Conservation (phyloP, 2,888 invertebrate genomes). For the Folsomia candida region DNA sequence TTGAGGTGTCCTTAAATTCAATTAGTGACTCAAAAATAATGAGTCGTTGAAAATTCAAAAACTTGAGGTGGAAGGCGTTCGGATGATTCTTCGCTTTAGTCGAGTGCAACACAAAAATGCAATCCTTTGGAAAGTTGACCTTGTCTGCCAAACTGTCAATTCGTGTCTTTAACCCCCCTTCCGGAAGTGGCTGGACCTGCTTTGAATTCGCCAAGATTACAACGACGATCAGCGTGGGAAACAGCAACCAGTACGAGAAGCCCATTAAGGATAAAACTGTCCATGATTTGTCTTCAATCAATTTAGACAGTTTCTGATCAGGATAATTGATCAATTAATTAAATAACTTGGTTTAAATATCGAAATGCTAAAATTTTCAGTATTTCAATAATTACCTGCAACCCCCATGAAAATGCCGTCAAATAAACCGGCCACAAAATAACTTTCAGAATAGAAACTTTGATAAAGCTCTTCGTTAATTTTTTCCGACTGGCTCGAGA, state of each 20-base stretch:
- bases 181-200: not conserved
- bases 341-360: not conserved
- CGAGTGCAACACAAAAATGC: not conserved
- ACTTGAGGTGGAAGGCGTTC: slow-evolving; percentile 22
- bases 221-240: not conserved
- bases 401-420: not conserved
- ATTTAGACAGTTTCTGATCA: not conserved
- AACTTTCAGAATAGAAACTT: not conserved
- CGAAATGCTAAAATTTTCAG: not conserved
- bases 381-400: not conserved
- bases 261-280: not conserved
- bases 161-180: not conserved
- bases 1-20: too few species aligned
- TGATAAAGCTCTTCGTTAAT: not conserved
- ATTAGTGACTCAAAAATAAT: slow-evolving; percentile 5
- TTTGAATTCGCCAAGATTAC: not conserved
- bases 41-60: slow-evolving; percentile 13
- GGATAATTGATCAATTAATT: not conserved
- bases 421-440: not conserved
- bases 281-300: not conserved
- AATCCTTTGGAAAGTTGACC: slow-evolving; percentile 16
- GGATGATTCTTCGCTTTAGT: slow-evolving; percentile 4
- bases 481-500: not conserved
- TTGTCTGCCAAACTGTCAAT: slow-evolving; percentile 14
- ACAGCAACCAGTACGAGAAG: not conserved